phyloP scores from a whole-genome alignment of 2,113 vertebrate genomes.

The Labeo rohita region DNA sequence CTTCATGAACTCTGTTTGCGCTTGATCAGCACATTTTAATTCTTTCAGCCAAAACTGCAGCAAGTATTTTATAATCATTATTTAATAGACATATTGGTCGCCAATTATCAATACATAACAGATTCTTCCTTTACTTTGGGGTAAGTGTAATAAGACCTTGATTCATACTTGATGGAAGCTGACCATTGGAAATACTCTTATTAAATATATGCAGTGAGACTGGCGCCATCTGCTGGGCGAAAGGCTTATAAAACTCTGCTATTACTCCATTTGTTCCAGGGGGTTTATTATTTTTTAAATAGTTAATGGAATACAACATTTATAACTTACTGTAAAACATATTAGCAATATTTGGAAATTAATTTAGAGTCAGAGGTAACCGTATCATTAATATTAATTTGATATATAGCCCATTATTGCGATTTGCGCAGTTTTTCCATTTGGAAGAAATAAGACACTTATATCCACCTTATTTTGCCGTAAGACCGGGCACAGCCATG shows the following conservation, averaged over 20 bases:
- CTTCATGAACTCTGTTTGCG: too few relatives aligned
- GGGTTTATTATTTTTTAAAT: neutral
- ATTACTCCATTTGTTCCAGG: neutral
- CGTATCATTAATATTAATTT: neutral
- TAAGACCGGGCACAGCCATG: too few relatives aligned
- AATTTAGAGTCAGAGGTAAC: neutral
- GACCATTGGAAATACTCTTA: neutral
- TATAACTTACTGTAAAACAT: neutral
- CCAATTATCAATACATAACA: too few relatives aligned
- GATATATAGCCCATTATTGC: neutral
- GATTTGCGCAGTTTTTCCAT: neutral
- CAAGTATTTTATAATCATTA: too few relatives aligned
- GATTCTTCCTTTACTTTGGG: too few relatives aligned
- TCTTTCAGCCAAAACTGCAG: too few relatives aligned
- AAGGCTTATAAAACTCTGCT: neutral
- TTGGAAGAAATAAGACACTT: neutral
- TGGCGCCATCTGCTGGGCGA: neutral
- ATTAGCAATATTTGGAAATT: neutral
- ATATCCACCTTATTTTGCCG: too few relatives aligned
- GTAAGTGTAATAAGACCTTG: too few relatives aligned
- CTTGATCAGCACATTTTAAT: too few relatives aligned
- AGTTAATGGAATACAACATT: neutral
- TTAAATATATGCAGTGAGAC: neutral
- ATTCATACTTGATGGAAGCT: neutral
- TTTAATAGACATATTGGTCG: too few relatives aligned